Evolutionary conservation across 2,113 vertebrate genomes (phyloP), one percentile per base, ranked within the genome.

Genomic region (Collichthys lucidus): DNA sequence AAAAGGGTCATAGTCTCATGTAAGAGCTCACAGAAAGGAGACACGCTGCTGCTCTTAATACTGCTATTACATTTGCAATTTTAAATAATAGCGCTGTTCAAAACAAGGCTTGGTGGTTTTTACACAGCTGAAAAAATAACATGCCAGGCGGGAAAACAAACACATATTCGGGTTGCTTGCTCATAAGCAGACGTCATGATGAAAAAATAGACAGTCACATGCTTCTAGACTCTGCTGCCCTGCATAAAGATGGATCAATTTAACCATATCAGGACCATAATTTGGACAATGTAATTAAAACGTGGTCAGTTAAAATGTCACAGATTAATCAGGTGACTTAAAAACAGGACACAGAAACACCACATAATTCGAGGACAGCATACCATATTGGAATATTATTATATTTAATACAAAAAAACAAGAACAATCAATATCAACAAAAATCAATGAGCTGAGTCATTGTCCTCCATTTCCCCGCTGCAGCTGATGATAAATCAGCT

Each of bases 371-470:
- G 35, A 40, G 35, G 35, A 40, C 35, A 40, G 35, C 35, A 40
- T 40, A 40, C 7, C 35, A 40, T 8, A 8, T 8, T 40, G 35
- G 35, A 40, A 40, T 8, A 3, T 24, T 65, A 11, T 56, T 12
- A 4, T 7, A 31, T 24, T 65, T 67, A 19, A 11, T 17, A 59
- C 12, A 11, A 73, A 59, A 44, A 73, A 59, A 44, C 68, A 49
- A 55, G 35, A 44, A 57, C 44, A 31, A 40, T 52, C 22, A 15
- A 16, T n/a, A 46, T 65, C 42, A 35, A 56, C 53, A 50, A 60
- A 79, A 77, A 59, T 59, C 76, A 47, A 42, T 49, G 50, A 64
- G 62, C 35, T 57, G 53, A 79, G 78, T 64, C 66, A 61, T 85
- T 73, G 76, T 69, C 31, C 44, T 44, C 50, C 40, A 22, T 69